Conservation (phyloP, 2,888 invertebrate genomes). For the Branchellion lobata region DNA sequence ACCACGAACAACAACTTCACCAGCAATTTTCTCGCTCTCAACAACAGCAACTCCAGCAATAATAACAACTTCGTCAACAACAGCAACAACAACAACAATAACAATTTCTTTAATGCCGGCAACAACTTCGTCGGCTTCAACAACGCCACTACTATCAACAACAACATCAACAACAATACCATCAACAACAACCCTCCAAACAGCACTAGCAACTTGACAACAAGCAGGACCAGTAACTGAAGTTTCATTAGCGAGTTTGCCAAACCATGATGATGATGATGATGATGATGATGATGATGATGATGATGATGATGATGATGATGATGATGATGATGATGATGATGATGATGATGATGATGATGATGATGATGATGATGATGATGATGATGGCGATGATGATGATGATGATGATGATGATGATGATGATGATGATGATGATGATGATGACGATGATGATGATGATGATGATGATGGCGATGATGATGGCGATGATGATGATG, state of each 20-base stretch:
- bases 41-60: neutral
- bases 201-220: neutral
- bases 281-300: constrained; percentile 25
- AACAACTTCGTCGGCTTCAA: no score
- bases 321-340: neutral
- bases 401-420: constrained; percentile 17
- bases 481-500: constrained; percentile 11
- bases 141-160: no score
- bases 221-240: neutral
- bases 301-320: constrained; percentile 3
- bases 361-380: constrained; percentile 25
- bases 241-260: no score
- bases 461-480: neutral
- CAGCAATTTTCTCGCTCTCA: neutral
- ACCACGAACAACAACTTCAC: neutral
- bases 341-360: constrained; percentile 19
- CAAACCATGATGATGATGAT: constrained; percentile 19
- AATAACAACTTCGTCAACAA: neutral
- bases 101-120: no score
- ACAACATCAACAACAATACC: no score
- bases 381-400: constrained; percentile 31
- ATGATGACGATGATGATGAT: neutral
- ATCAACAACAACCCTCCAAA: neutral
- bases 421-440: neutral
- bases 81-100: neutral